Base-by-base conservation (phyloP, 1,140 invertebrate species). In the Camponotus pennsylvanicus region DNA sequence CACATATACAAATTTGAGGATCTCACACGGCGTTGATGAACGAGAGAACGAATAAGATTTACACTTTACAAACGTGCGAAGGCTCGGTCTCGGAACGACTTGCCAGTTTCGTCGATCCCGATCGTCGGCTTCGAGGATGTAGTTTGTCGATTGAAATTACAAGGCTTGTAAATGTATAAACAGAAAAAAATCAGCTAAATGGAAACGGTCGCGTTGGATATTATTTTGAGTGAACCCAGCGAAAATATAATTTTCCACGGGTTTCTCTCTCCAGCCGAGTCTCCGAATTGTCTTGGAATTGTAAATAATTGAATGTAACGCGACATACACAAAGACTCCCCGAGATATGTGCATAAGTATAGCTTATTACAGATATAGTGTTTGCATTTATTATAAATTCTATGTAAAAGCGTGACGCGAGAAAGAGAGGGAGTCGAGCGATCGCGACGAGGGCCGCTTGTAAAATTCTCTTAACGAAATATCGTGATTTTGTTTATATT, bases 341-440 rank as follows among this genome's bases (percentile, higher is more conserved):
- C 76, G 78, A 86, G 57, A 87, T 57, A 37, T 85, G 70, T 66
- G 70, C 59, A 40, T 85, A 76, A 34, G 21, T 85, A 88, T 92
- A 91, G 76, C 85, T 91, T 92, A 92, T 88, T 86, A 79, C 64
- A 66, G 75, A 88, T 89, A 92, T 92, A 91, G 92, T 90, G 88
- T 92, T 91, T 90, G 92, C 92, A 92, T 93, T 92, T 93, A 93
- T 92, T 92, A 93, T 88, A 91, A 92, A 93, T 91, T 92, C 86
- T 93, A 91, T 91, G 89, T 93, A 92, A 89, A 86, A 89, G 87
- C n/a, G 34, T 40, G 75, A 63, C 21, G 57, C 49, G 49, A 52
- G 49, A 52, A 52, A 57, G 66, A 59, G 42, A 84, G 55, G 49
- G 49, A 18, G 18, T 66, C 49, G 9, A 76, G 59, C 40, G 57